These are phyloP conservation scores for Hephaestus fuliginosus DNA, from an alignment of 2,797 vertebrate genomes.

Conservation along the genomic window DNA sequence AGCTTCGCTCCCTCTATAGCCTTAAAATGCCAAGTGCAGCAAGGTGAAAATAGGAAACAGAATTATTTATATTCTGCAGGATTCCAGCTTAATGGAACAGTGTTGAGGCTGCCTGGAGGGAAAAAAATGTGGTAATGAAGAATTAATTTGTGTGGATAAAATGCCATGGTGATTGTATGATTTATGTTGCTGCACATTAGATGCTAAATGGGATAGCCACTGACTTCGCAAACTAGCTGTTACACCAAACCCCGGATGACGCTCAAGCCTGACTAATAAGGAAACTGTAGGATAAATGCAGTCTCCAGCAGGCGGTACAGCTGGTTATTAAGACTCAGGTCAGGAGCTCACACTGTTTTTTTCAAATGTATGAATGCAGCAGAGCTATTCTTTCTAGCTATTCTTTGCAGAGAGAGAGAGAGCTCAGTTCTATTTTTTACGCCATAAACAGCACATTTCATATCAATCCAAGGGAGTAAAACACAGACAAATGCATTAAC, in stretches of 20 bases:
- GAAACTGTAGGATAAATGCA: neutral
- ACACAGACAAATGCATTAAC: neutral
- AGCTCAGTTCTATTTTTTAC: too few relatives aligned
- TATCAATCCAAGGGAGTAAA: neutral
- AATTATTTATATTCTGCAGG: conserved; percentile 68
- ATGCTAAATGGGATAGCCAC: conserved; percentile 42
- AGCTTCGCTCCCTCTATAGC: conserved; percentile 13
- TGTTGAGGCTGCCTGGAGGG: conserved; percentile 46
- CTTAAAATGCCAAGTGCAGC: conserved; percentile 48
- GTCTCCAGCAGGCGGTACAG: neutral
- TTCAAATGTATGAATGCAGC: neutral
- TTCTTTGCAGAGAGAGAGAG: neutral
- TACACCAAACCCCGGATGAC: conserved; percentile 38
- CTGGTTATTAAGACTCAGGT: neutral
- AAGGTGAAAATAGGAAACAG: conserved; percentile 58
- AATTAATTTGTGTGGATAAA: conserved; percentile 67
- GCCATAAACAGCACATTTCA: neutral
- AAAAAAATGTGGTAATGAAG: conserved; percentile 62
- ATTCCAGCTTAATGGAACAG: conserved; percentile 61
- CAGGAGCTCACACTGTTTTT: neutral
- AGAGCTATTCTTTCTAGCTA: neutral
- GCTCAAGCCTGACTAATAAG: conserved; percentile 10
- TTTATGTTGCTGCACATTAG: conserved; percentile 50
- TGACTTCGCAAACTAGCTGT: conserved; percentile 34
- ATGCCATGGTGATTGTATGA: conserved; percentile 57